Evolutionary conservation across 37 sponge, comb jelly and placozoan species (phyloP).

Genomic region (Haliclona indistincta): DNA sequence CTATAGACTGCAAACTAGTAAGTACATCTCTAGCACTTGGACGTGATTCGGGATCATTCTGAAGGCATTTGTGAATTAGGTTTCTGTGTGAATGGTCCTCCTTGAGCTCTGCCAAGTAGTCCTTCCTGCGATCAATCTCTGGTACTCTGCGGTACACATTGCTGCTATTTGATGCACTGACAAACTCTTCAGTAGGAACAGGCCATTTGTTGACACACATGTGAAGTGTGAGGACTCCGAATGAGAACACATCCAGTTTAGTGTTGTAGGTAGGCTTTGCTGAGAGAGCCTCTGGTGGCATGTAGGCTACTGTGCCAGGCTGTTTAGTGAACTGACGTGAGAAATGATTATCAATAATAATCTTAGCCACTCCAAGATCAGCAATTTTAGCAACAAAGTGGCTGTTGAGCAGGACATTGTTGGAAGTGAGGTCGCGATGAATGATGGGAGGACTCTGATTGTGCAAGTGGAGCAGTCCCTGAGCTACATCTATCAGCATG

Average conservation of each 20-base stretch:
- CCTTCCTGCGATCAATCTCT: slow-evolving; percentile 36
- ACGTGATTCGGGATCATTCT: slow-evolving; percentile 37
- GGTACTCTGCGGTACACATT: not conserved
- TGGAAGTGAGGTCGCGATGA: slow-evolving; percentile 63
- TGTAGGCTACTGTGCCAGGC: no score
- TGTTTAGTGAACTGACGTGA: no score
- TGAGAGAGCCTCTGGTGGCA: no score
- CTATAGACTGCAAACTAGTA: no score
- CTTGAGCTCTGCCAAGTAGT: slow-evolving; percentile 26
- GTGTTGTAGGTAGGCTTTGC: no score
- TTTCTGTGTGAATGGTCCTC: slow-evolving; percentile 34
- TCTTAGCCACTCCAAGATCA: slow-evolving; percentile 41
- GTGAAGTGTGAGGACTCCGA: slow-evolving; percentile 45
- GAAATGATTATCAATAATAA: no score
- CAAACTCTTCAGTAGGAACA: slow-evolving; percentile 36
- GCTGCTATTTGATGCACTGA: slow-evolving; percentile 18
- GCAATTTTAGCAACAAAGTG: slow-evolving; percentile 61
- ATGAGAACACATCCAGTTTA: slow-evolving; percentile 39
- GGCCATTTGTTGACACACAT: slow-evolving; percentile 42
- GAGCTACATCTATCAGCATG: slow-evolving; percentile 44
- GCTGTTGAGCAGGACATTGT: slow-evolving; percentile 55
- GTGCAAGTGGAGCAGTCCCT: slow-evolving; percentile 55
- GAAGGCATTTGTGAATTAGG: slow-evolving; percentile 36
- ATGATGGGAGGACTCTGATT: slow-evolving; percentile 50
- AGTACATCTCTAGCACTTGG: no score